Conservation (phyloP, 2,888 invertebrate species). For the Phaedon cochleariae region DNA sequence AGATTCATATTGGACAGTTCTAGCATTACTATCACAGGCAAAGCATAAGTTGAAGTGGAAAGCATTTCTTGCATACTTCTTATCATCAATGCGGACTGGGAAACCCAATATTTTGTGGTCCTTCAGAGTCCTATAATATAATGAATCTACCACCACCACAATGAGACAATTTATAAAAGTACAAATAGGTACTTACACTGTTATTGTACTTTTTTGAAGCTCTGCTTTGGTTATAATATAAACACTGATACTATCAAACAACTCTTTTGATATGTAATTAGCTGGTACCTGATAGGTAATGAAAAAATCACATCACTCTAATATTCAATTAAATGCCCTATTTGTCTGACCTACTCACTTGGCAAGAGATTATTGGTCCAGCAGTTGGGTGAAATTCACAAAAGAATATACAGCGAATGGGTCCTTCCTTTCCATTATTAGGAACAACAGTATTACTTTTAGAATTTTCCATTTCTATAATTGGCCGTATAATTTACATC, state of each 20-base stretch:
- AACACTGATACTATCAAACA: conserved; percentile 92
- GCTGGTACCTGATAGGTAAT: conserved; percentile 69
- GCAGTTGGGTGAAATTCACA: conserved; percentile 81
- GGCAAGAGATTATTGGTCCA: conserved; percentile 86
- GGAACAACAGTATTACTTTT: neutral
- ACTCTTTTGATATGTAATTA: conserved; percentile 90
- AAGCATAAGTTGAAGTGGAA: conserved; percentile 95
- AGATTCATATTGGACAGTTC: conserved; percentile 92
- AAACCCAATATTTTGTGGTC: conserved; percentile 92
- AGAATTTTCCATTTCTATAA: neutral
- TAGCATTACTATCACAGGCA: conserved; percentile 88
- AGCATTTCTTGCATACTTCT: conserved; percentile 92
- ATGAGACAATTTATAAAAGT: too few species aligned
- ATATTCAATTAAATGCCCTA: neutral
- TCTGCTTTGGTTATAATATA: conserved; percentile 96
- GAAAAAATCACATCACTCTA: neutral
- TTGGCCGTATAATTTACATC: too few species aligned
- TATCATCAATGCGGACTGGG: conserved; percentile 88
- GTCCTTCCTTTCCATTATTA: conserved; percentile 68
- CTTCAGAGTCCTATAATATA: conserved; percentile 67
- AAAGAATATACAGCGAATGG: conserved; percentile 83
- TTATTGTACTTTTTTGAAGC: conserved; percentile 87
- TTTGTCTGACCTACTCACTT: conserved; percentile 65
- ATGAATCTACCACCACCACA: too few species aligned
- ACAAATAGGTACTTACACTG: conserved; percentile 90